Conservation (phyloP, 2,113 vertebrate genomes). For the Pelvicachromis taeniatus region DNA sequence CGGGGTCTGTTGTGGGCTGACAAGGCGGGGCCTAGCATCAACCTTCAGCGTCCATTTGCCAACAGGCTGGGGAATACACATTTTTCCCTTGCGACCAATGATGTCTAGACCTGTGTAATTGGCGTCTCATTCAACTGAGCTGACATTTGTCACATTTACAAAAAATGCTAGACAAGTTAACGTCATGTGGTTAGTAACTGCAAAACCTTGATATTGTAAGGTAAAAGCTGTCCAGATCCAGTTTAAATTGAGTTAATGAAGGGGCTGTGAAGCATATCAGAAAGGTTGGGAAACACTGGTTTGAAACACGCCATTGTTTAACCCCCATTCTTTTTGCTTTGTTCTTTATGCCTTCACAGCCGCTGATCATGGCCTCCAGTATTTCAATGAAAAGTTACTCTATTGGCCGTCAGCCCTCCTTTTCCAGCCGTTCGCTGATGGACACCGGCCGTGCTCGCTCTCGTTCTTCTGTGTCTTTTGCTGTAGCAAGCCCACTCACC, state of each 20-base stretch:
- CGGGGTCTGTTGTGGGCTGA: background rate
- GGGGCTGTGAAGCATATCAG: background rate
- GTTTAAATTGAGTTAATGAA: background rate
- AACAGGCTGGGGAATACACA: background rate
- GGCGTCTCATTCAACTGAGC: background rate
- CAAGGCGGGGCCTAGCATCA: background rate
- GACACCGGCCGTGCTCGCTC: conserved; percentile 63
- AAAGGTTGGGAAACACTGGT: background rate
- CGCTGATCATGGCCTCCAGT: conserved; percentile 64
- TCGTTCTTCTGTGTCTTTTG: conserved; percentile 64
- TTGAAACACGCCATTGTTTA: background rate
- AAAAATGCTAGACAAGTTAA: background rate
- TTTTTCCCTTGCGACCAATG: background rate
- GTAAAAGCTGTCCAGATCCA: background rate
- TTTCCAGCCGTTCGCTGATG: conserved; percentile 74
- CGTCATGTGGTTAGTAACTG: background rate
- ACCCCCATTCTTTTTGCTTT: background rate
- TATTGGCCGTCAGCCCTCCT: conserved; percentile 69
- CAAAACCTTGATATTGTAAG: background rate
- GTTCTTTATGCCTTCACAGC: conserved; percentile 2
- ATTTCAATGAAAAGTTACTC: conserved; percentile 71
- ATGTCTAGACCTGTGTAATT: background rate
- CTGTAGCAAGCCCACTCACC: conserved; percentile 51
- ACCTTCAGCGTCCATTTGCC: background rate
- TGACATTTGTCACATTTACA: background rate